Evolutionary conservation across 1,140 invertebrate genomes (phyloP).

Genomic region (Periplaneta americana): DNA sequence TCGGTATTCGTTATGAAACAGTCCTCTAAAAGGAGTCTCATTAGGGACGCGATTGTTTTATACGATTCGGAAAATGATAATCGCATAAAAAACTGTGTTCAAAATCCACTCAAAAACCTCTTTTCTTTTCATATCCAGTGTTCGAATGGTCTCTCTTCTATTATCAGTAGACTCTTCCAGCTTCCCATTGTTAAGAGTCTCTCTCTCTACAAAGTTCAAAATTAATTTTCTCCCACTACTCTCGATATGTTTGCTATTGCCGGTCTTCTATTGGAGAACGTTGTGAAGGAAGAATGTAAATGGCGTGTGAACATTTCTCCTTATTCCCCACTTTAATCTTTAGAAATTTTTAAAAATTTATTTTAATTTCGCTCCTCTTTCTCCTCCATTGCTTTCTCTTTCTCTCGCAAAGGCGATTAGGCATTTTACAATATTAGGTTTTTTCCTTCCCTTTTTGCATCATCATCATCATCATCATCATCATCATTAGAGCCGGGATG

Average conservation of each 20-base stretch:
- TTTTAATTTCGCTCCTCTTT: no score
- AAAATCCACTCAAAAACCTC: neutral
- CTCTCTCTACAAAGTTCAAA: neutral
- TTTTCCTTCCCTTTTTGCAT: no score
- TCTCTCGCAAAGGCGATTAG: no score
- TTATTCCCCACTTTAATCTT: no score
- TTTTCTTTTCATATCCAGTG: neutral
- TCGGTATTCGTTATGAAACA: conserved; percentile 3
- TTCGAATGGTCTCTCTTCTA: neutral
- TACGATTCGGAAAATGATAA: neutral
- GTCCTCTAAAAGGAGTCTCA: neutral
- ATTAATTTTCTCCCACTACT: neutral
- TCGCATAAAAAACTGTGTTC: neutral
- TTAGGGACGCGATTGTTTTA: conserved; percentile 1
- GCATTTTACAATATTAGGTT: no score
- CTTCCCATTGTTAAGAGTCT: neutral
- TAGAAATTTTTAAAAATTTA: no score
- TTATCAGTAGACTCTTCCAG: neutral
- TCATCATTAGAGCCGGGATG: no score
- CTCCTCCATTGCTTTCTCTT: no score
- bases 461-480: no score
- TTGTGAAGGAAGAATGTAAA: no score
- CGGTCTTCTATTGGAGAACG: no score
- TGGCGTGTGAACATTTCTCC: no score
- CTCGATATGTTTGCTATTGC: neutral